Conservation (phyloP, 2,888 invertebrate species). For the Drosophila putrida region DNA sequence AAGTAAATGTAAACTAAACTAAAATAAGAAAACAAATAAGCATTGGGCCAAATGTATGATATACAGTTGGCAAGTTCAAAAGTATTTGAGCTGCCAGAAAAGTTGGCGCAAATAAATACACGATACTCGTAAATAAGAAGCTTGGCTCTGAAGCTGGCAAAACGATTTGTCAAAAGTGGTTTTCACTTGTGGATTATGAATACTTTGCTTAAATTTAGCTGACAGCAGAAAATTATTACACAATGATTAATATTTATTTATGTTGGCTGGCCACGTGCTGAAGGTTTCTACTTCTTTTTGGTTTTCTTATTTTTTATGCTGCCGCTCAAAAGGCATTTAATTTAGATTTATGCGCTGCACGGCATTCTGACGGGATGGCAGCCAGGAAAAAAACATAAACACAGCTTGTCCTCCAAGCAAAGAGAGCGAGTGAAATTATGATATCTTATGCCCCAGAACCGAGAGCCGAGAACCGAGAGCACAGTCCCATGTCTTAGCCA, state of each 20-base stretch:
- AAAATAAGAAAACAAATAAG: slow-evolving; percentile 46
- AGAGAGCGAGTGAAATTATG: slow-evolving; percentile 63
- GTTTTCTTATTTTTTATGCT: slow-evolving; percentile 32
- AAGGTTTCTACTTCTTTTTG: slow-evolving; percentile 42
- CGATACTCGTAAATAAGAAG: slow-evolving; percentile 38
- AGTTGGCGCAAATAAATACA: slow-evolving; percentile 49
- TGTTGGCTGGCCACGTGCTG: slow-evolving; percentile 70
- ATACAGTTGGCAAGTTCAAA: slow-evolving; percentile 46
- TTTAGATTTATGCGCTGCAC: slow-evolving; percentile 80
- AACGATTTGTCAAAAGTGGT: slow-evolving; percentile 83
- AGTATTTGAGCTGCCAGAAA: slow-evolving; percentile 40
- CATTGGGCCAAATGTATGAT: slow-evolving; percentile 11
- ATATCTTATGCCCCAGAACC: slow-evolving; percentile 52
- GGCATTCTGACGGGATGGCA: slow-evolving; percentile 71
- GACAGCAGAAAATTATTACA: slow-evolving; percentile 83
- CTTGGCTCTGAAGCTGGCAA: slow-evolving; percentile 42
- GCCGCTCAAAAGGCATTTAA: slow-evolving; percentile 76
- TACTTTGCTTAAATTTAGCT: slow-evolving; percentile 83
- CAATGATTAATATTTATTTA: slow-evolving; percentile 83
- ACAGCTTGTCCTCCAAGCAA: slow-evolving; percentile 55
- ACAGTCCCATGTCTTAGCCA: slow-evolving; percentile 14
- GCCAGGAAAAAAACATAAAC: slow-evolving; percentile 61
- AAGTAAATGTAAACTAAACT: slow-evolving; percentile 8
- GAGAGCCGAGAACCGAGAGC: slow-evolving; percentile 2
- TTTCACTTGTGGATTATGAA: slow-evolving; percentile 83